These are phyloP conservation scores for Sebastes matsubarae DNA, from an alignment of 2,797 vertebrate genomes.

Conservation along the genomic window DNA sequence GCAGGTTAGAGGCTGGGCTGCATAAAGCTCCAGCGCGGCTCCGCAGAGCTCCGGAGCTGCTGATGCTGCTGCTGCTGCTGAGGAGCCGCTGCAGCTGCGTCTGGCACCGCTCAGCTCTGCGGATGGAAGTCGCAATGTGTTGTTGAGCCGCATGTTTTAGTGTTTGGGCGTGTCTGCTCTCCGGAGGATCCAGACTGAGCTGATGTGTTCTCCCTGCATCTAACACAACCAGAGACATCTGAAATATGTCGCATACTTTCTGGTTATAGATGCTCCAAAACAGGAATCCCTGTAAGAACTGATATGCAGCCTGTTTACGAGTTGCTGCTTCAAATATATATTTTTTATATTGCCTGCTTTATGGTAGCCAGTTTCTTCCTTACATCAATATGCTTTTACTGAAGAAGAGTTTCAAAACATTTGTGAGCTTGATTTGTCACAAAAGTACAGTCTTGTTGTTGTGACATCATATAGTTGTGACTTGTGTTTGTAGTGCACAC, in stretches of 20 bases:
- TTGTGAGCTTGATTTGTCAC: not conserved
- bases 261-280: not conserved
- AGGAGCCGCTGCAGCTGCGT: conserved; percentile 5
- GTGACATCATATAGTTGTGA: not conserved
- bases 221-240: not conserved
- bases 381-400: not conserved
- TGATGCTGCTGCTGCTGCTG: conserved; percentile 10
- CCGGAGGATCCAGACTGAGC: not conserved
- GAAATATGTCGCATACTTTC: conserved; percentile 10
- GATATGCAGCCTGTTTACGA: not conserved
- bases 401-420: not conserved
- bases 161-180: conserved; percentile 71
- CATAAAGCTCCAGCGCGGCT: not conserved
- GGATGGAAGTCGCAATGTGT: conserved; percentile 10
- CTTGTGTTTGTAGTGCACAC: not conserved
- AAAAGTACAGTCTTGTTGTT: not conserved
- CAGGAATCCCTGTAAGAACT: not conserved
- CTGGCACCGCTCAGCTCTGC: conserved; percentile 2
- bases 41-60: conserved; percentile 4
- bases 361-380: too few relatives aligned
- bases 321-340: not conserved
- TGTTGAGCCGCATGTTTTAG: conserved; percentile 25
- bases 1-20: too few relatives aligned
- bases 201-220: not conserved
- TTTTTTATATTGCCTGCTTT: not conserved